These are phyloP conservation scores for Dryobota labecula DNA, from an alignment of 2,888 invertebrate species.

Conservation along the genomic window DNA sequence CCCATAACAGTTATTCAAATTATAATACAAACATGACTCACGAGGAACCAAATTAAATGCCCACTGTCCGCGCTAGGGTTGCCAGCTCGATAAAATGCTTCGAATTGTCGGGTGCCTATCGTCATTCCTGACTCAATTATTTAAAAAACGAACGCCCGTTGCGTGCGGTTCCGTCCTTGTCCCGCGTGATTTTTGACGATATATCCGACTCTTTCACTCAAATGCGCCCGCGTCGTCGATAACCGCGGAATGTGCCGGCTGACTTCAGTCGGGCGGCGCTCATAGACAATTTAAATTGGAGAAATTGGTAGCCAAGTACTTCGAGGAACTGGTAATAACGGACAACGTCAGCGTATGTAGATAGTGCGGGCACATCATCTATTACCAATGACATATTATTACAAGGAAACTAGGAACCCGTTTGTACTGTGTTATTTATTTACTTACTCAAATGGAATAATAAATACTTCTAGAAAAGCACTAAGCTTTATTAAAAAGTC, in stretches of 20 bases:
- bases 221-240: conserved; percentile 86
- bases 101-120: conserved; percentile 87
- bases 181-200: conserved; percentile 75
- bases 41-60: conserved; percentile 85
- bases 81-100: conserved; percentile 87
- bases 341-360: conserved; percentile 67
- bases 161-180: conserved; percentile 80
- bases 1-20: conserved; percentile 73
- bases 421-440: conserved; percentile 52
- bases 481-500: conserved; percentile 24
- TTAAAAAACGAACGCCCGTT: conserved; percentile 87
- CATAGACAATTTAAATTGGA: conserved; percentile 90
- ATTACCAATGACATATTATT: conserved; percentile 62
- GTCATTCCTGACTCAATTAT: conserved; percentile 89
- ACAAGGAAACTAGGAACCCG: conserved; percentile 57
- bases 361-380: conserved; percentile 57
- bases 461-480: conserved; percentile 39
- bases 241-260: conserved; percentile 89
- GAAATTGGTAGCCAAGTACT: conserved; percentile 86
- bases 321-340: conserved; percentile 81
- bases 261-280: conserved; percentile 88
- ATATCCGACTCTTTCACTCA: conserved; percentile 77
- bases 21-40: conserved; percentile 79
- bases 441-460: conserved; percentile 45
- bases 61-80: conserved; percentile 85